These are phyloP conservation scores for Propithecus deckenii DNA, from an alignment of 2,797 vertebrate genomes.

Conservation along the genomic window DNA sequence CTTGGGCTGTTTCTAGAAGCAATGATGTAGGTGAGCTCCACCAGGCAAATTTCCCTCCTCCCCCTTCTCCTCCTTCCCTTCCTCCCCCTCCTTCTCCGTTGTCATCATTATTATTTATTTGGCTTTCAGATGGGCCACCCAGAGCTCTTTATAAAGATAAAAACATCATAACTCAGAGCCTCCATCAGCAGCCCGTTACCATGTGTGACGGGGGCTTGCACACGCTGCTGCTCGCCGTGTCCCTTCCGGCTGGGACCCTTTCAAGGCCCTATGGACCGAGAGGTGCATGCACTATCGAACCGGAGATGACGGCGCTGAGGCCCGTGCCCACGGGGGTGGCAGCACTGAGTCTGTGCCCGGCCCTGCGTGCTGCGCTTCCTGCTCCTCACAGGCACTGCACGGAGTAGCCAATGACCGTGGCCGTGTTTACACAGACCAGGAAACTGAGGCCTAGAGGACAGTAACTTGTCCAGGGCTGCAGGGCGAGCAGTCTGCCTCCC, in stretches of 20 bases:
- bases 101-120: slow-evolving; percentile 29
- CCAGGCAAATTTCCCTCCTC: neutral
- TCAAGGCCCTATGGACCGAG: neutral
- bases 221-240: neutral
- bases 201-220: neutral
- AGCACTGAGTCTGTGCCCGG: neutral
- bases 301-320: rapidly evolving
- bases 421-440: neutral
- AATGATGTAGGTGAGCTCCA: neutral
- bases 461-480: rapidly evolving
- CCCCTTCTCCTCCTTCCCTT: too few species aligned
- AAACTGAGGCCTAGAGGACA: neutral
- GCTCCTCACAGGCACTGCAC: neutral
- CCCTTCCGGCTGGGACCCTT: neutral
- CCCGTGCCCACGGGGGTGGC: neutral
- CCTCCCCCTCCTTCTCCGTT: neutral
- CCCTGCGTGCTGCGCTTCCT: rapidly evolving
- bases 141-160: slow-evolving; percentile 54
- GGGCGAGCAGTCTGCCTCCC: neutral
- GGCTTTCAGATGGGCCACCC: slow-evolving; percentile 38
- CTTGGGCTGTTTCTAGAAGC: slow-evolving; percentile 7
- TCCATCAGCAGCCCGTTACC: neutral
- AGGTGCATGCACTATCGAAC: rapidly evolving
- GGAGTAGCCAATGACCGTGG: rapidly evolving
- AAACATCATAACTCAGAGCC: slow-evolving; percentile 33